Evolutionary conservation across 2,113 vertebrate species (phyloP).

Genomic region (Neopipo cinnamomea): DNA sequence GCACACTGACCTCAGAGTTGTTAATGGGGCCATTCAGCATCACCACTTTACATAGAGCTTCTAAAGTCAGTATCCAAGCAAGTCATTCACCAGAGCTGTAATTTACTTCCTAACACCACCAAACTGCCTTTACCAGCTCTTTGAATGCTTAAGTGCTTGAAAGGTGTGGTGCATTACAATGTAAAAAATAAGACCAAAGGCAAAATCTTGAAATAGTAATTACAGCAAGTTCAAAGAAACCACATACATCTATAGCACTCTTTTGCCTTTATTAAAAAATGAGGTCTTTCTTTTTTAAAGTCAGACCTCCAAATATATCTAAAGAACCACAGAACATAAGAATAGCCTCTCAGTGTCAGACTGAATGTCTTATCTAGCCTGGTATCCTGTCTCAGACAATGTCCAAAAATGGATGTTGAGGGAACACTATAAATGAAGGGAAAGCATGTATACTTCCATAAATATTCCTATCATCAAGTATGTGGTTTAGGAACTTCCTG

Average conservation of each 20-base stretch:
- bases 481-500: neutral
- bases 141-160: neutral
- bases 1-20: neutral
- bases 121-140: neutral
- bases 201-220: slow-evolving; percentile 35
- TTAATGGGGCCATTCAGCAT: slow-evolving; percentile 18
- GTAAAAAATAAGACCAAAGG: slow-evolving; percentile 39
- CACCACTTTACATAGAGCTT: neutral
- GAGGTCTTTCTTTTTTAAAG: neutral
- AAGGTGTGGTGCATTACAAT: neutral
- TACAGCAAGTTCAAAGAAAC: slow-evolving; percentile 38
- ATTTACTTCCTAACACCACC: neutral
- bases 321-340: neutral
- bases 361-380: neutral
- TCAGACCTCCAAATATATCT: neutral
- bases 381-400: neutral
- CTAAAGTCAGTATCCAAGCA: neutral
- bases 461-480: neutral
- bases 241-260: neutral
- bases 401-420: neutral
- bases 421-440: neutral
- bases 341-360: neutral
- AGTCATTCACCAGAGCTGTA: neutral
- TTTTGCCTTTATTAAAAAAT: slow-evolving; percentile 22
- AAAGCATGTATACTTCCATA: neutral